A percentile compares a stretch with the other conserved stretches of the same genome.
Evolutionary conservation across 2,888 invertebrate genomes (phyloP).

Genomic region (Meandrusa payeni): DNA sequence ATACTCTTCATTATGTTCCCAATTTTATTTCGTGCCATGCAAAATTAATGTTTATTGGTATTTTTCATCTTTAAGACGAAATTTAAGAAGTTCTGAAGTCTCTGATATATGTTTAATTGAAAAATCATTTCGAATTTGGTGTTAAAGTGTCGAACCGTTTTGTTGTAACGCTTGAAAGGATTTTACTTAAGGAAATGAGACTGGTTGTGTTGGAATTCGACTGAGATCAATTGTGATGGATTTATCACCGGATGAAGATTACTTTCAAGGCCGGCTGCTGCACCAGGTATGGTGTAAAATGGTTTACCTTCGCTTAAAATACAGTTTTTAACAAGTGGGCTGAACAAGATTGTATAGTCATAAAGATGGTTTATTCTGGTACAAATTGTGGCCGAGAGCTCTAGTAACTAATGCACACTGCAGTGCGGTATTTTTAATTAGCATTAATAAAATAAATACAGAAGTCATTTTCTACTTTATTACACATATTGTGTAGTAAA

Average conservation of each 20-base stretch:
- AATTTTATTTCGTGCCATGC: slow-evolving; percentile 2
- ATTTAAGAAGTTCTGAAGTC: background rate
- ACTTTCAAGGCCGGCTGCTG: slow-evolving; percentile 88
- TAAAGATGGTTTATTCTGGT: too few species aligned
- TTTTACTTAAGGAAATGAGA: slow-evolving; percentile 53
- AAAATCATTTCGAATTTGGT: slow-evolving; percentile 2
- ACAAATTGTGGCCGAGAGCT: too few species aligned
- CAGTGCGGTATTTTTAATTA: too few species aligned
- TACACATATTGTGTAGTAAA: too few species aligned
- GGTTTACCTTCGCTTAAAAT: too few species aligned
- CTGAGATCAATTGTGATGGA: slow-evolving; percentile 63
- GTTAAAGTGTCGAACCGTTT: slow-evolving; percentile 21
- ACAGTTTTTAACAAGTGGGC: too few species aligned
- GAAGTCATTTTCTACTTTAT: too few species aligned
- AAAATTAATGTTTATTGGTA: background rate
- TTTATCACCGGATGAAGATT: slow-evolving; percentile 89
- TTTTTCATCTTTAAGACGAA: background rate
- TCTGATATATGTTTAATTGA: slow-evolving; percentile 1
- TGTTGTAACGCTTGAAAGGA: slow-evolving; percentile 59
- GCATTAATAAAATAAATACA: too few species aligned
- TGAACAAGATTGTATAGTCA: too few species aligned
- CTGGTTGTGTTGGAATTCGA: slow-evolving; percentile 41
- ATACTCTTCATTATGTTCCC: slow-evolving; percentile 16
- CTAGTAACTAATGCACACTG: too few species aligned
- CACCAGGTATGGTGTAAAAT: slow-evolving; percentile 81